Base-by-base conservation (phyloP, 2,113 vertebrate species). In the Chloropsis cyanopogon region DNA sequence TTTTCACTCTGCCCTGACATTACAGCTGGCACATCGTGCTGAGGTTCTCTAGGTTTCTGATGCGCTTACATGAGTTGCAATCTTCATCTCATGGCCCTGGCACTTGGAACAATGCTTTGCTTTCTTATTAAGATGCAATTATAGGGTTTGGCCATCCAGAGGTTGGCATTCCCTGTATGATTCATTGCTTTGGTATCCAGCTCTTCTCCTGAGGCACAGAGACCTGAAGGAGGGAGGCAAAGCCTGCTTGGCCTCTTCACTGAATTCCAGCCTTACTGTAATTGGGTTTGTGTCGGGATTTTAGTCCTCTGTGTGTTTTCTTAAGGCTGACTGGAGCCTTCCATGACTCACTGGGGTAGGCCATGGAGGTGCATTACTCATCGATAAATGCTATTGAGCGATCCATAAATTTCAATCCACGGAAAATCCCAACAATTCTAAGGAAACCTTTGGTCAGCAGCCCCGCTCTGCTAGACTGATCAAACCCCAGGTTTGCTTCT, bases 161-260 rank as follows among this genome's bases (percentile, higher is more conserved):
- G 76, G 65, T 82, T 96, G 97, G 93, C 91, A 92, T 81, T 91
- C 33, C 7, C 37, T 33, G 1, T n/a, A 39, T 96, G 95, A 97
- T 93, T 97, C 84, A 97, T 95, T 65, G 29, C 89, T 94, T 72
- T 96, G 96, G 94, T 95, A 96, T 96, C 92, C 85, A 63, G 33
- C 59, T 95, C 92, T 96, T 92, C 94, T 94, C 90, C 81, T 57
- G 83, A 86, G 93, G 79, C 87, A 73, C 70, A 18, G 72, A 39
- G 84, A 85, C 79, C 71, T 92, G 84, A 12, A 46, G 61, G 71
- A 86, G 88, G 82, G 66, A 86, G 52, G 35, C 49, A 19, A 35
- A 77, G 59, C 60, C 91, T 82, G 23, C 73, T 59, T 95, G 92
- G 65, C 93, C 82, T 57, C 80, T 47, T 33, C 52, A 8, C 63